Percentiles rank a stretch among this genome's conserved stretches.
phyloP scores from a whole-genome alignment of 1,140 invertebrate genomes.

The Euglossa dilemma region DNA sequence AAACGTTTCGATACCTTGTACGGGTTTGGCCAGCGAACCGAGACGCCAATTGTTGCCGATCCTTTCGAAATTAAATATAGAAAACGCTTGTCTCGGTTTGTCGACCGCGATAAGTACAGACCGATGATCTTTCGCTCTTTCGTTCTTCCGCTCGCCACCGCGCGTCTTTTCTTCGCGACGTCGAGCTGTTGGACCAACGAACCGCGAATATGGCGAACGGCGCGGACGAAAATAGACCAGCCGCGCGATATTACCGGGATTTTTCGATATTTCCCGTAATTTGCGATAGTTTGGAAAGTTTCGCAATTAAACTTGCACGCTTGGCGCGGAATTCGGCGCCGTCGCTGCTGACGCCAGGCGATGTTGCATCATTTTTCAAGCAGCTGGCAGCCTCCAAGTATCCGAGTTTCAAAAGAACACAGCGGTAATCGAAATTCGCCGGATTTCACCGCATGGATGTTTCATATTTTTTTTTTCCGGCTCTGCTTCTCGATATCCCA shows the following conservation, averaged over 20 bases:
- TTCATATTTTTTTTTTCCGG: background rate
- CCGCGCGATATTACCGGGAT: constrained; percentile 54
- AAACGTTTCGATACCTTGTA: too few species aligned
- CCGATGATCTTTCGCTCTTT: too few species aligned
- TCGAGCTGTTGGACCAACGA: background rate
- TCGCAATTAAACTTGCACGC: constrained; percentile 67
- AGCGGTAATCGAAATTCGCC: background rate
- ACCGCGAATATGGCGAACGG: background rate
- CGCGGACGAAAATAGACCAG: constrained; percentile 14
- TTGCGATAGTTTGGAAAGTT: constrained; percentile 66
- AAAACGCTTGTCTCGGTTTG: too few species aligned
- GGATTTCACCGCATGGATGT: background rate
- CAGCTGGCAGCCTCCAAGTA: background rate
- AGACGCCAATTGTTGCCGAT: too few species aligned
- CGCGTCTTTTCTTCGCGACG: background rate
- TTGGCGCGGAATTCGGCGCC: background rate
- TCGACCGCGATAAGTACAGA: too few species aligned
- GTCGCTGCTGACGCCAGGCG: background rate
- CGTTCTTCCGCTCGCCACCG: too few species aligned
- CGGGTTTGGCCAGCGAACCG: too few species aligned
- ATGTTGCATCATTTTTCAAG: constrained; percentile 36
- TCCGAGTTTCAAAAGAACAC: constrained; percentile 1
- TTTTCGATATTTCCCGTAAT: constrained; percentile 71
- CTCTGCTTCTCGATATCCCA: background rate
- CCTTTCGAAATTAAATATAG: too few species aligned